A percentile compares a stretch with the other conserved stretches of the same genome.
These are phyloP conservation scores for Arvicanthis niloticus DNA, from an alignment of 2,113 vertebrate species.

Conservation along the genomic window DNA sequence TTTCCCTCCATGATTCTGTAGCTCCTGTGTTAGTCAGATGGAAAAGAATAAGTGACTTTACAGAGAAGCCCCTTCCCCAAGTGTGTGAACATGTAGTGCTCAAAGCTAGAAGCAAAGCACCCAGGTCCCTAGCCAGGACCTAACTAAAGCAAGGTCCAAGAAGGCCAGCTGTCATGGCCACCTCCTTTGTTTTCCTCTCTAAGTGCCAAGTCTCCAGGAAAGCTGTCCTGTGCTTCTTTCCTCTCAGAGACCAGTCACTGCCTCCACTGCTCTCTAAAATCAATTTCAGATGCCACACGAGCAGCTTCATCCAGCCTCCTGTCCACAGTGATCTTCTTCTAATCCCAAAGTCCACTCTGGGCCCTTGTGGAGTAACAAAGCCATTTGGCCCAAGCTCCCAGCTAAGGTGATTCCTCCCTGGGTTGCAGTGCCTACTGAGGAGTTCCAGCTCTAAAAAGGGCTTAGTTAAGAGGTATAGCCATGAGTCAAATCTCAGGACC, in stretches of 20 bases:
- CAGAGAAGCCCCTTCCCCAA: neutral
- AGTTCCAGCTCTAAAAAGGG: neutral
- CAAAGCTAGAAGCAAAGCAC: neutral
- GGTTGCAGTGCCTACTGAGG: neutral
- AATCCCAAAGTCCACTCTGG: neutral
- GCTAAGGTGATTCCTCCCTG: neutral
- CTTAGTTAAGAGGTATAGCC: neutral
- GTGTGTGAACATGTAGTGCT: neutral
- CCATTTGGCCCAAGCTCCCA: conserved; percentile 18
- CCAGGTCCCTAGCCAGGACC: neutral
- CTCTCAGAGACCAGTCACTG: conserved; percentile 34
- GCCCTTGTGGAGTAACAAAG: neutral
- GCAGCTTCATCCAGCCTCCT: conserved; percentile 38
- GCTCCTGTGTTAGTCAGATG: neutral
- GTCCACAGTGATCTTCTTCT: conserved; percentile 7
- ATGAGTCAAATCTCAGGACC: neutral
- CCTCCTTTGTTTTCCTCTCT: neutral
- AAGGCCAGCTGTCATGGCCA: neutral
- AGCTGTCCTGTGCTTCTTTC: neutral
- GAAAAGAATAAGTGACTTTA: neutral
- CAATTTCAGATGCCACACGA: conserved; percentile 20
- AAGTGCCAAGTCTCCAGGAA: neutral
- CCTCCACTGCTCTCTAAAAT: conserved; percentile 40
- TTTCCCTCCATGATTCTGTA: neutral
- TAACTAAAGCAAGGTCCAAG: neutral